A percentile compares a stretch with the other conserved stretches of the same genome.
These are phyloP conservation scores for Eupelmus urozonus DNA, from an alignment of 2,888 invertebrate species.

Conservation along the genomic window DNA sequence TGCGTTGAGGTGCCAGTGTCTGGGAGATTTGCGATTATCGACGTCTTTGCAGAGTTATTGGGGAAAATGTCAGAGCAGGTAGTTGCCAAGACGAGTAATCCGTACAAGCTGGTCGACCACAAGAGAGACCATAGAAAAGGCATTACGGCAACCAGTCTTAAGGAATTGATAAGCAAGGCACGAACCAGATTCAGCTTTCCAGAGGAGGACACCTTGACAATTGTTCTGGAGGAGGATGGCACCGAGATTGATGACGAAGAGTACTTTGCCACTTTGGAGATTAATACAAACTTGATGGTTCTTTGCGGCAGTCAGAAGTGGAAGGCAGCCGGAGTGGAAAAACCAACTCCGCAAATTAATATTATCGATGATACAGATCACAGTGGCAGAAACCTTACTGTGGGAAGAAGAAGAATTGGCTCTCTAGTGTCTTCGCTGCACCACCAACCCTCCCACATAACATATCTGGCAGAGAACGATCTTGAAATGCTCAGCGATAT, in stretches of 20 bases:
- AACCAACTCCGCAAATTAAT: slow-evolving; percentile 71
- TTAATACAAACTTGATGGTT: slow-evolving; percentile 91
- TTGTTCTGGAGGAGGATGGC: slow-evolving; percentile 92
- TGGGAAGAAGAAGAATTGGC: slow-evolving; percentile 67
- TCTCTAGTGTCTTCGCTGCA: slow-evolving; percentile 73
- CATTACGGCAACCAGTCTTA: slow-evolving; percentile 87
- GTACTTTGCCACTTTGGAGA: slow-evolving; percentile 93
- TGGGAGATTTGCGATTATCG: too few species aligned
- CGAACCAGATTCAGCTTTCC: slow-evolving; percentile 85
- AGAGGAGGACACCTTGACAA: slow-evolving; percentile 82
- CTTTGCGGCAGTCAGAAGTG: slow-evolving; percentile 88
- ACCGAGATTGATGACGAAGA: slow-evolving; percentile 97
- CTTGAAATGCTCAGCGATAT: slow-evolving; percentile 91
- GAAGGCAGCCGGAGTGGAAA: slow-evolving; percentile 78
- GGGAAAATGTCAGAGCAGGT: too few species aligned
- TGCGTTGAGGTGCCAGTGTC: too few species aligned
- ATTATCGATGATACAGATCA: slow-evolving; percentile 73
- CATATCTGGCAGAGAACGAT: slow-evolving; percentile 89
- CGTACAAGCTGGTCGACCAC: slow-evolving; percentile 89
- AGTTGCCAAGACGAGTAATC: slow-evolving; percentile 76
- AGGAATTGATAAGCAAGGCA: slow-evolving; percentile 87
- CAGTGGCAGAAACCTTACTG: slow-evolving; percentile 63
- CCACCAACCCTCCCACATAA: slow-evolving; percentile 88
- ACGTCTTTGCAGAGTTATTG: too few species aligned
- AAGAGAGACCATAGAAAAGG: slow-evolving; percentile 90